A percentile compares a stretch with the other conserved stretches of the same genome.
Evolutionary conservation across 1,140 invertebrate genomes (phyloP).

Genomic region (Formica exsecta): DNA sequence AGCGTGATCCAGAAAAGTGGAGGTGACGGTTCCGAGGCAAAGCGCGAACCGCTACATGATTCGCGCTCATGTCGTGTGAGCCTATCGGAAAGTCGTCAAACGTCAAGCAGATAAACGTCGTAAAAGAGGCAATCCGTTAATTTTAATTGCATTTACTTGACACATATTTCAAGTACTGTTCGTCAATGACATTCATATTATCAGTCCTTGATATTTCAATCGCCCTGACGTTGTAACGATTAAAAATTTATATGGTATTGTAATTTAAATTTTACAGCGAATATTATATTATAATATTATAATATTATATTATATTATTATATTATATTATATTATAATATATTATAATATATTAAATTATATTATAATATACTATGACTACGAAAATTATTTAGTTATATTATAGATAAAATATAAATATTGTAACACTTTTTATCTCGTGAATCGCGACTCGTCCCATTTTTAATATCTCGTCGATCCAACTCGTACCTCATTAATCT

Average conservation of each 20-base stretch:
- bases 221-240: not conserved
- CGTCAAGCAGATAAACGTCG: not conserved
- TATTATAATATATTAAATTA: too few relatives aligned
- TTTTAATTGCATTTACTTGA: not conserved
- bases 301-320: too few relatives aligned
- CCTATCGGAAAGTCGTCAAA: not conserved
- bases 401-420: not conserved
- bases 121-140: not conserved
- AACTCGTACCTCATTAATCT: not conserved
- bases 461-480: not conserved
- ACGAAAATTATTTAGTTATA: not conserved
- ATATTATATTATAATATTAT: not conserved
- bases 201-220: not conserved
- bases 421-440: not conserved
- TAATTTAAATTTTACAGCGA: not conserved
- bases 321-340: too few relatives aligned
- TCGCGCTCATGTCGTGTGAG: not conserved
- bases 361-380: not conserved
- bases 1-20: not conserved
- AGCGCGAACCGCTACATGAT: not conserved
- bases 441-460: too few relatives aligned
- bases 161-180: not conserved
- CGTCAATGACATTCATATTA: not conserved
- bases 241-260: not conserved
- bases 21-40: slow-evolving; percentile 4